phyloP scores from a whole-genome alignment of 2,888 invertebrate species.

The Monoplex corrugatus region DNA sequence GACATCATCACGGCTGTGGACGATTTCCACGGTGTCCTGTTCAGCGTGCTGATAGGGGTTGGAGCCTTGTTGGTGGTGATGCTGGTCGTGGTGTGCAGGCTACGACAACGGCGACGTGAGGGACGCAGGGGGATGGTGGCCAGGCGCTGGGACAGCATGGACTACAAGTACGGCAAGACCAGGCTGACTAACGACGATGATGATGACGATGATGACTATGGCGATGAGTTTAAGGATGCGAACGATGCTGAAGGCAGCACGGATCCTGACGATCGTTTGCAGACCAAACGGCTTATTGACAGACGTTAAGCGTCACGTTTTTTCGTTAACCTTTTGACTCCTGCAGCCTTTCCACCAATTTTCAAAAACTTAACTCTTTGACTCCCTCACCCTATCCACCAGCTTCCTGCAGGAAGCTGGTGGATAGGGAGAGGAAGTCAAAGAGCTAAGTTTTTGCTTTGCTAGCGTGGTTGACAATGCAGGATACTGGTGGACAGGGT shows the following conservation, averaged over 20 bases:
- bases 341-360: too few relatives aligned
- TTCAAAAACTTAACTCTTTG: too few relatives aligned
- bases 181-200: constrained; percentile 55
- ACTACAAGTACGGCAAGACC: constrained; percentile 60
- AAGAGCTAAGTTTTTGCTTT: too few relatives aligned
- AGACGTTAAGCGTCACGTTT: too few relatives aligned
- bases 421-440: too few relatives aligned
- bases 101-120: constrained; percentile 22
- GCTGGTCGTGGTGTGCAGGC: constrained; percentile 27
- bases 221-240: constrained; percentile 58
- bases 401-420: too few relatives aligned
- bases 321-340: too few relatives aligned
- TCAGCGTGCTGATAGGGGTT: constrained; percentile 43
- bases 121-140: constrained; percentile 42
- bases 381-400: too few relatives aligned
- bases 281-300: not conserved
- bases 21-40: constrained; percentile 47
- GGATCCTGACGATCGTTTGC: not conserved
- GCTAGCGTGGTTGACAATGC: too few relatives aligned
- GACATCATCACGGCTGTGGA: constrained; percentile 44
- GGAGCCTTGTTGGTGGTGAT: constrained; percentile 25
- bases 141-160: constrained; percentile 60
- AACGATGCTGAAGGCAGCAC: not conserved
- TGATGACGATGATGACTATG: constrained; percentile 51
- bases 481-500: too few relatives aligned